Conservation (phyloP, 2,797 vertebrate genomes). For the Cygnus olor region DNA sequence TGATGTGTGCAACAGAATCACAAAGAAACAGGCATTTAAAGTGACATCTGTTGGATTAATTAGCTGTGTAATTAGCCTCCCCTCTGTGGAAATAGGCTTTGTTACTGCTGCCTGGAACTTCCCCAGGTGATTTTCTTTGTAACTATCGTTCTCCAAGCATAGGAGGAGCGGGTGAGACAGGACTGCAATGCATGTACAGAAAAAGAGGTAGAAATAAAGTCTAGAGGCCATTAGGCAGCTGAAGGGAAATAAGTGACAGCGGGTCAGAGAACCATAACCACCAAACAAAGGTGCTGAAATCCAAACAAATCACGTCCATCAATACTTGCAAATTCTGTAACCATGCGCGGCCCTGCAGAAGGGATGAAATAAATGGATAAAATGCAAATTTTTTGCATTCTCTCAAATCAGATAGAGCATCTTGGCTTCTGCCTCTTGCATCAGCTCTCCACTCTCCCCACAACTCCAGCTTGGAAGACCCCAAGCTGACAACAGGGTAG, state of each 20-base stretch:
- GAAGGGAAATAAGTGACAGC: not conserved
- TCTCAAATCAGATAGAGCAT: not conserved
- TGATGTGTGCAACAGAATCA: conserved; percentile 47
- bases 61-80: conserved; percentile 79
- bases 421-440: not conserved
- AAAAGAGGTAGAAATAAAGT: not conserved
- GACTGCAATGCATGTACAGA: not conserved
- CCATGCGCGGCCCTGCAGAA: not conserved
- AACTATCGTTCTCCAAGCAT: not conserved
- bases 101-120: conserved; percentile 68
- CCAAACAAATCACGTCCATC: fast-evolving
- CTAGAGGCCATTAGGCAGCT: not conserved
- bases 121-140: conserved; percentile 72
- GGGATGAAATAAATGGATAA: not conserved
- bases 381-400: not conserved
- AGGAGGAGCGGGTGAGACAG: not conserved
- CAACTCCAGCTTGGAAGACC: not conserved
- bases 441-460: not conserved
- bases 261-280: not conserved
- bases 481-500: not conserved
- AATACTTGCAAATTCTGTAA: not conserved
- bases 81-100: conserved; percentile 67
- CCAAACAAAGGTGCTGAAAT: not conserved
- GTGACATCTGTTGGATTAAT: conserved; percentile 80
- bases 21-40: conserved; percentile 72